phyloP scores from a whole-genome alignment of 2,888 invertebrate species.

The Lacanobia oleracea region DNA sequence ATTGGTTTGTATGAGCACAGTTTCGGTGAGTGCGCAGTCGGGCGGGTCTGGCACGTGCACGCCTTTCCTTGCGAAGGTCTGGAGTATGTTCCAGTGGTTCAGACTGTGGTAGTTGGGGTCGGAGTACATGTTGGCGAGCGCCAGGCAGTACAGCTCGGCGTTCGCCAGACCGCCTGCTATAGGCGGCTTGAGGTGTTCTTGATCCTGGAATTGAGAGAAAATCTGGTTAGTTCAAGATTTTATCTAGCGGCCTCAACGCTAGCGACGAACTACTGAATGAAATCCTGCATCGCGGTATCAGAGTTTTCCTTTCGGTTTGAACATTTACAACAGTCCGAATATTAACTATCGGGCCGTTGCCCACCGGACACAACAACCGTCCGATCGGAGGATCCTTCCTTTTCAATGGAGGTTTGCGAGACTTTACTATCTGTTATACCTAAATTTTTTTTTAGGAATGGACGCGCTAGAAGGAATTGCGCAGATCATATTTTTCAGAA shows the following conservation, averaged over 20 bases:
- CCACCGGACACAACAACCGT: no score
- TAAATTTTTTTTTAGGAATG: background rate
- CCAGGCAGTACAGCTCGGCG: slow-evolving; percentile 98
- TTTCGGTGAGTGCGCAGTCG: slow-evolving; percentile 98
- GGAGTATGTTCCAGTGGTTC: slow-evolving; percentile 98
- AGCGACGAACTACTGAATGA: no score
- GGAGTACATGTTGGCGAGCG: slow-evolving; percentile 98
- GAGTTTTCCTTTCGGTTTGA: no score
- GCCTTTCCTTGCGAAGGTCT: slow-evolving; percentile 97
- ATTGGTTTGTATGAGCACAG: slow-evolving; percentile 98
- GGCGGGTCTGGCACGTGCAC: slow-evolving; percentile 95
- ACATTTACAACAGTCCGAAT: no score
- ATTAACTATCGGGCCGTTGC: no score
- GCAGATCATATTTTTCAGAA: background rate
- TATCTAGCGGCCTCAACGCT: no score
- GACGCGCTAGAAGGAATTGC: background rate
- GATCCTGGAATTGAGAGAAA: slow-evolving; percentile 91
- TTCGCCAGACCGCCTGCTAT: slow-evolving; percentile 97
- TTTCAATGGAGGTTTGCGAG: no score
- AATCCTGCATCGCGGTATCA: no score
- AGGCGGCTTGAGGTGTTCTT: slow-evolving; percentile 98
- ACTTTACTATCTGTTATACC: no score
- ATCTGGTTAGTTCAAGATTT: background rate
- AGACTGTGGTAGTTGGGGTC: slow-evolving; percentile 99
- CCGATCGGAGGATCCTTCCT: no score